Base-by-base conservation (phyloP, 2,888 invertebrate species). In the Odontomyia ornata region DNA sequence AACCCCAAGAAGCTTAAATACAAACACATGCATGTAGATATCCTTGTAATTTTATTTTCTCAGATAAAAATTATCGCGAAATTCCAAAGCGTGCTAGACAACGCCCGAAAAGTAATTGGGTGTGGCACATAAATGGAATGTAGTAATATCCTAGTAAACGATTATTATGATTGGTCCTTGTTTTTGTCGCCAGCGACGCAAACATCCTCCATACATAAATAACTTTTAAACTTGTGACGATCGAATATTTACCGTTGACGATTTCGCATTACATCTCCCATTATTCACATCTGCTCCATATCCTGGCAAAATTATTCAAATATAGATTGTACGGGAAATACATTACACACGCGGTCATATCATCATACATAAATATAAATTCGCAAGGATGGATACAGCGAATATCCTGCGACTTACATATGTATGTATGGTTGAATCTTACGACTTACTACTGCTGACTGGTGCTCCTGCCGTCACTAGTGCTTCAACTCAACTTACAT, bases 221-320 rank as follows among this genome's bases (percentile, higher is more conserved):
- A 73, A 73, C 60, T 57, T 73, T 73, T 60, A 60, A 73, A 73
- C 57, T 73, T 57, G 1, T 57, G 60, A 30, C 73, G 30, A 30
- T 23, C 52, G 60, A 30, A 60, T 60, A 60, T 60, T 56, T 72
- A 57, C 57, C 25, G 46, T 69, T 69, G 69, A 69, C 69, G 69
- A 69, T 69, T 69, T 69, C 36, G 36, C 21, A 36, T 65, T 21
- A 36, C 69, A 47, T 69, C 46, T 69, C 47, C 36, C 69, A 69
- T 69, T 69, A 69, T 69, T 69, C 69, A 69, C 69, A 69, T 69
- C 69, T 69, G 69, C 64, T 47, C 15, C 69, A 43, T 69, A 47
- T 69, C 25, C 46, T 21, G n/a, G 30, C 69, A 47, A 67, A 67
- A 69, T 69, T 69, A 69, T 69, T 69, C 69, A 69, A 69, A 69